Evolutionary conservation across 2,797 vertebrate genomes (phyloP).

Genomic region (Etheostoma nigrum): DNA sequence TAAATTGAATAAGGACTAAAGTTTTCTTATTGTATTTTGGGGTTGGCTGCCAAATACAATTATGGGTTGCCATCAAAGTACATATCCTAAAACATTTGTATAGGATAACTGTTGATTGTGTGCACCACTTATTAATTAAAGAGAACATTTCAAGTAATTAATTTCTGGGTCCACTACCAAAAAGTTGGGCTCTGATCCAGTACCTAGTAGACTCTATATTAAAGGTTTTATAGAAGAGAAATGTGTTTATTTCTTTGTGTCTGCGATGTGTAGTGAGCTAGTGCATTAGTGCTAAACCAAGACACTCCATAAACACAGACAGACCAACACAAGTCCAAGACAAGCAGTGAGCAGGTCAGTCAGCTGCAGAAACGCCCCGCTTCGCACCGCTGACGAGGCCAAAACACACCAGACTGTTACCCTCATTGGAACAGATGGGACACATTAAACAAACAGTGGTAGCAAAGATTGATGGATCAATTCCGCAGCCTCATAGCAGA

Average conservation of each 20-base stretch:
- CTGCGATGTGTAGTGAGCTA: conserved; percentile 17
- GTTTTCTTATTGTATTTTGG: too few species aligned
- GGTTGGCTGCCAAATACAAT: too few species aligned
- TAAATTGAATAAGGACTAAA: too few species aligned
- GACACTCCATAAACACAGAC: conserved; percentile 65
- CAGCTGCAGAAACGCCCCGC: conserved; percentile 42
- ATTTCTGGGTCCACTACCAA: not conserved
- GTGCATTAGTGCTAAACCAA: conserved; percentile 47
- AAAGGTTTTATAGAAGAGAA: conserved; percentile 4
- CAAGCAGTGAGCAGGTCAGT: conserved; percentile 63
- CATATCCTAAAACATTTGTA: too few species aligned
- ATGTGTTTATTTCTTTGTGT: conserved; percentile 39
- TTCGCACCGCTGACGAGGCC: conserved; percentile 30
- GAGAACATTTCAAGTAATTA: too few species aligned
- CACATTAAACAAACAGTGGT: conserved; percentile 45
- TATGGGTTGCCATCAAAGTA: too few species aligned
- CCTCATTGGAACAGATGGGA: conserved; percentile 54
- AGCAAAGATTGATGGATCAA: conserved; percentile 42
- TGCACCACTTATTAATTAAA: too few species aligned
- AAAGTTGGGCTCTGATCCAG: not conserved
- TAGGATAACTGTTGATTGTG: too few species aligned
- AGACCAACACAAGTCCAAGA: conserved; percentile 57
- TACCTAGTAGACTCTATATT: conserved; percentile 11
- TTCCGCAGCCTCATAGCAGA: conserved; percentile 35
- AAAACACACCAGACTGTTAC: conserved; percentile 55